phyloP scores from a whole-genome alignment of 2,888 invertebrate genomes.

The Tetheella fluctuosa region DNA sequence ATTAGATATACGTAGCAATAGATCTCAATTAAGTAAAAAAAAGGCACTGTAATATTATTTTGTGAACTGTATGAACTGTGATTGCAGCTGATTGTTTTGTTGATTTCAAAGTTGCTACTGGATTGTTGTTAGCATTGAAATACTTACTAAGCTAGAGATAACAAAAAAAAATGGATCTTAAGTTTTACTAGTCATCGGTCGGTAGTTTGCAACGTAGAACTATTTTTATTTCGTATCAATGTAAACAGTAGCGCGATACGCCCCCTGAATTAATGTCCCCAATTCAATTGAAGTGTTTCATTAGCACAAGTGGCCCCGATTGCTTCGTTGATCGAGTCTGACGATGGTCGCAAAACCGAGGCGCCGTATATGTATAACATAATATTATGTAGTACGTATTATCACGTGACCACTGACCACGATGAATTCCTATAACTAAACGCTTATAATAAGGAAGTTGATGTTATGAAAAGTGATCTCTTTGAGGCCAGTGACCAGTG shows the following conservation, averaged over 20 bases:
- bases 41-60: too few species aligned
- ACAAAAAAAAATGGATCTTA: too few species aligned
- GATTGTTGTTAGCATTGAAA: too few species aligned
- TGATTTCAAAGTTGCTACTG: too few species aligned
- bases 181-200: too few species aligned
- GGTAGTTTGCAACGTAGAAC: background rate
- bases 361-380: constrained; percentile 45
- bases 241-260: constrained; percentile 68
- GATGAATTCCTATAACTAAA: constrained; percentile 36
- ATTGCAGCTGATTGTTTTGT: too few species aligned
- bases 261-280: constrained; percentile 80
- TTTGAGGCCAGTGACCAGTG: background rate
- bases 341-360: constrained; percentile 62
- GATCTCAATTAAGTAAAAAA: background rate
- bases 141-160: too few species aligned
- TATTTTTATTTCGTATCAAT: constrained; percentile 54
- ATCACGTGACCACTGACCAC: constrained; percentile 29
- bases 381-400: constrained; percentile 22
- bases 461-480: constrained; percentile 15
- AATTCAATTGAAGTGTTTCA: constrained; percentile 84
- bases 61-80: too few species aligned
- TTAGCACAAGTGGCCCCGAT: constrained; percentile 84
- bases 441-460: constrained; percentile 36
- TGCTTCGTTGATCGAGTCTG: constrained; percentile 76
- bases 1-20: constrained; percentile 17